phyloP scores from a whole-genome alignment of 2,888 invertebrate species.

The Oxyteleia sp. region DNA sequence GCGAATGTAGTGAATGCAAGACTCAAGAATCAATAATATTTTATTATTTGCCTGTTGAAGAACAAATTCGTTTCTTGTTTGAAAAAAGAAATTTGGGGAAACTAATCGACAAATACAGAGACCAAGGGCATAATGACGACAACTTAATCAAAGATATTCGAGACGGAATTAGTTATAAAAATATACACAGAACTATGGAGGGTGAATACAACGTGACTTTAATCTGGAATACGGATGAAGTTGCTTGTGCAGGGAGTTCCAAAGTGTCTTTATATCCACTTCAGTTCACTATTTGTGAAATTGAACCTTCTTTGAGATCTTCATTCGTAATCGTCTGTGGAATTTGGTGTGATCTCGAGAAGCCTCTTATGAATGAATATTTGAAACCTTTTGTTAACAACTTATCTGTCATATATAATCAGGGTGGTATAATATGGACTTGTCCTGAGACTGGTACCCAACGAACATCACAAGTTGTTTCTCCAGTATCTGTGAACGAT shows the following conservation, averaged over 20 bases:
- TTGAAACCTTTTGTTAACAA: constrained; percentile 23
- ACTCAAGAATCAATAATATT: too few relatives aligned
- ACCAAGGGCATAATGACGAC: too few relatives aligned
- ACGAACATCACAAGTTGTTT: constrained; percentile 28
- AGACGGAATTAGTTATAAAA: constrained; percentile 5
- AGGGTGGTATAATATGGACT: constrained; percentile 25
- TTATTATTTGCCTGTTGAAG: constrained; percentile 1
- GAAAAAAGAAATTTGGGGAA: constrained; percentile 1
- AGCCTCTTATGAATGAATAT: constrained; percentile 26
- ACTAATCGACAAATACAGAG: constrained; percentile 10
- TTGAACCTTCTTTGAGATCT: constrained; percentile 11
- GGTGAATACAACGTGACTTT: constrained; percentile 19
- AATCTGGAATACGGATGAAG: constrained; percentile 27
- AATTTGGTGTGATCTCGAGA: constrained; percentile 43
- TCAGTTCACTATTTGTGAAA: constrained; percentile 28
- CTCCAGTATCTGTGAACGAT: constrained; percentile 23
- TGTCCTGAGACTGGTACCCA: constrained; percentile 10
- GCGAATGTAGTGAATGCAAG: too few relatives aligned
- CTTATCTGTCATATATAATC: background rate
- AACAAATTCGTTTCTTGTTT: constrained; percentile 27
- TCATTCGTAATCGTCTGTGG: constrained; percentile 1
- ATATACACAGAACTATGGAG: background rate
- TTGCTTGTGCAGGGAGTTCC: background rate
- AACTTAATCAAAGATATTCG: constrained; percentile 1
- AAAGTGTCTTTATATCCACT: constrained; percentile 23